Base-by-base conservation (phyloP, 2,888 invertebrate genomes). In the Drosophila leonis region DNA sequence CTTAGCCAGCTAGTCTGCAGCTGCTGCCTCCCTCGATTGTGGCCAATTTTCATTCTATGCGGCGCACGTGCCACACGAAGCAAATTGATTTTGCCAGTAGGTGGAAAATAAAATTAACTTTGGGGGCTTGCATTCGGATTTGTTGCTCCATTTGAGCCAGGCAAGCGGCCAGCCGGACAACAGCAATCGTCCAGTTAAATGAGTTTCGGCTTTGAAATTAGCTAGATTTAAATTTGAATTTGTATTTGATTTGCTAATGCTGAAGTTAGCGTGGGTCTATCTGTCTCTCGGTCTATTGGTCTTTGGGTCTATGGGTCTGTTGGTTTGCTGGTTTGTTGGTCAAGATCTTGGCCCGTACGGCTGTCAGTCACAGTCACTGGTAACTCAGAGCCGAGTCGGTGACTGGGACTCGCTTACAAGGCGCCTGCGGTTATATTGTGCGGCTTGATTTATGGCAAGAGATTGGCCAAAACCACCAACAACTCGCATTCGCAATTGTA, bases 1-100 rank as follows among this genome's bases (percentile, higher is more conserved):
- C 27, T 46, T 7, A 15, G 37, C 10, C 37, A 15, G 29, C 10
- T 12, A 44, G 56, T 24, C n/a, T 9, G 37, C 59, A 39, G 31
- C 51, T 13, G 46, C 20, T 29, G 37, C 48, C 39, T 44, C 52
- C 44, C 51, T 35, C 44, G 48, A 65, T 72, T 80, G 70, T 78
- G 69, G 51, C 67, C 80, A 84, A 83, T 78, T 83, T 86, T 89
- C 76, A 82, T 84, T 89, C 82, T 88, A 91, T 92, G 91, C 91
- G 83, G 91, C 89, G 92, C 92, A 92, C 92, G 92, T 92, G 92
- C 92, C 92, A 92, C 92, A 92, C 92, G 92, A 92, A 90, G 83
- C 88, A 92, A 92, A 92, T 92, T 92, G 92, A 92, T 92, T 92
- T 92, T 84, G 92, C 91, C 92, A 92, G 92, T 92, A 91, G 92